phyloP scores from a whole-genome alignment of 2,797 vertebrate species.

The Ceryle rudis region DNA sequence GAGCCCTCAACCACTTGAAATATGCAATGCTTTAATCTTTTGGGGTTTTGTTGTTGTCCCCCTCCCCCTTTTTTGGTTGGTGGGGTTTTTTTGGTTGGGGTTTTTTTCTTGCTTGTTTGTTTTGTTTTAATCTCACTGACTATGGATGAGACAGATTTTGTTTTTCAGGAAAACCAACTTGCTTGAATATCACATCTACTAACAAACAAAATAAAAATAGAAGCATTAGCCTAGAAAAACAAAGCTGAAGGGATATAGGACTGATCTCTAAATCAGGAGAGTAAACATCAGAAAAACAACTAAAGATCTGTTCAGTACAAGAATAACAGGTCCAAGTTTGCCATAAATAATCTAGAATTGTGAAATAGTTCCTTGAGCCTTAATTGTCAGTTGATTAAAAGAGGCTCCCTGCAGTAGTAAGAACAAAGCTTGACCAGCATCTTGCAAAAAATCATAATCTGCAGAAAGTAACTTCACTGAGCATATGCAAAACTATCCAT shows the following conservation, averaged over 20 bases:
- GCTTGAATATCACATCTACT: not conserved
- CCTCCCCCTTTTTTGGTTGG: not conserved
- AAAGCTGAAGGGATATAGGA: slow-evolving; percentile 17
- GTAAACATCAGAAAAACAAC: slow-evolving; percentile 26
- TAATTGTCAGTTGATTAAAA: not conserved
- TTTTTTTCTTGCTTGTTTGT: not conserved
- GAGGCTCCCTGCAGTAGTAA: not conserved
- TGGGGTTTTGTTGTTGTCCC: not conserved
- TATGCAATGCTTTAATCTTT: not conserved
- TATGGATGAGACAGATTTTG: not conserved
- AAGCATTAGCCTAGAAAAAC: slow-evolving; percentile 56
- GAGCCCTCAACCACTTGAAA: not conserved
- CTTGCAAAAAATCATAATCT: not conserved
- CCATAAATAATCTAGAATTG: not conserved
- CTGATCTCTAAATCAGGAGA: slow-evolving; percentile 19
- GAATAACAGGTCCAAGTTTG: not conserved
- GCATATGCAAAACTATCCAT: not conserved
- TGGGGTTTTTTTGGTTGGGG: not conserved
- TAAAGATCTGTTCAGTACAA: not conserved
- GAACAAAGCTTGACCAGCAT: not conserved
- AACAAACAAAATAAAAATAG: slow-evolving; percentile 64
- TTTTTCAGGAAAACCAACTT: slow-evolving; percentile 39
- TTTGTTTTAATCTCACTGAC: not conserved
- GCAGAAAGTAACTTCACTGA: not conserved
- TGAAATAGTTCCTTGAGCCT: not conserved